These are phyloP conservation scores for Rhopilema esculentum DNA, from an alignment of 30 jellyfish, hydroid and myxozoan species.

Conservation along the genomic window DNA sequence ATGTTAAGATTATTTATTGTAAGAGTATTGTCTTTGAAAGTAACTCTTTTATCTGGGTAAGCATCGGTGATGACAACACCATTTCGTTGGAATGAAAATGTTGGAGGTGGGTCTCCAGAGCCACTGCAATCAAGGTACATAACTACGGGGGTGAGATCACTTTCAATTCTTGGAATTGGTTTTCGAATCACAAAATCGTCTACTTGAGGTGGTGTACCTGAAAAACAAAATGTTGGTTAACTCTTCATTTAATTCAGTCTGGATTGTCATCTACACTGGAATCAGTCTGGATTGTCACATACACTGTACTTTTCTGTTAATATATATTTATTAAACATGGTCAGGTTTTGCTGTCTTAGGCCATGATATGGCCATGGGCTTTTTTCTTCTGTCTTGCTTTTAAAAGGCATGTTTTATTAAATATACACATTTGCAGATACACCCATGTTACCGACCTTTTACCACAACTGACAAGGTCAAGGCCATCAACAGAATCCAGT, in stretches of 20 bases:
- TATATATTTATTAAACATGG: too few species aligned
- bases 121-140: constrained; percentile 90
- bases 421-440: background rate
- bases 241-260: background rate
- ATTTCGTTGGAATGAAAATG: constrained; percentile 38
- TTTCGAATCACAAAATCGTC: constrained; percentile 28
- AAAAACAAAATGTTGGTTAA: background rate
- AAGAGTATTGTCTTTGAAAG: constrained; percentile 44
- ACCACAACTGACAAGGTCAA: background rate
- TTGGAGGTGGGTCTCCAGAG: constrained; percentile 95
- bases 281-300: too few species aligned
- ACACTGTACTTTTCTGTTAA: too few species aligned
- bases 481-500: background rate
- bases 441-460: background rate
- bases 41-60: constrained; percentile 39
- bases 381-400: too few species aligned
- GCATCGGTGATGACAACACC: constrained; percentile 20
- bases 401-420: background rate
- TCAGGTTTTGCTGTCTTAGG: too few species aligned
- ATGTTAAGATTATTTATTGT: constrained; percentile 19
- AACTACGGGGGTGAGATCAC: constrained; percentile 29
- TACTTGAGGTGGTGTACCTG: constrained; percentile 65
- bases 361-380: too few species aligned
- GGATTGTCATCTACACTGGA: too few species aligned
- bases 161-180: constrained; percentile 72